Evolutionary conservation across 2,888 invertebrate species (phyloP).

Genomic region (Tinea pellionella): DNA sequence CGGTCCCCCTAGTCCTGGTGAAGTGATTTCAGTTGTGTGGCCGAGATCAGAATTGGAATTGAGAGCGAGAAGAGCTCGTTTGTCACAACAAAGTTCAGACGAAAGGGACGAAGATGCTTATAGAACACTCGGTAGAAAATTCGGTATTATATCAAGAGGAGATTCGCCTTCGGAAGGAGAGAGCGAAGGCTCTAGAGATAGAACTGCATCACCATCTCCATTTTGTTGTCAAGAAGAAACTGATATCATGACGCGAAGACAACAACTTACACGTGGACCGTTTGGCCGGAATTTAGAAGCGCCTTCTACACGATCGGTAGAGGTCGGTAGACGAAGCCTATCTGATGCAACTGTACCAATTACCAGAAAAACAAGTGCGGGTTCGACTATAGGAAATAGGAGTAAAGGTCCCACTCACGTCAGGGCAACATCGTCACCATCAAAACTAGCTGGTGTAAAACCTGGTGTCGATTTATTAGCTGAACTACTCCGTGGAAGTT

Average conservation of each 20-base stretch:
- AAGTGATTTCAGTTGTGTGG: slow-evolving; percentile 54
- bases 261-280: slow-evolving; percentile 74
- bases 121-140: slow-evolving; percentile 47
- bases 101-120: slow-evolving; percentile 74
- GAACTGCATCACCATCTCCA: slow-evolving; percentile 71
- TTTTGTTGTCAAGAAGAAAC: slow-evolving; percentile 73
- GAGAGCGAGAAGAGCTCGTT: slow-evolving; percentile 56
- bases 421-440: slow-evolving; percentile 83
- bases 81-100: slow-evolving; percentile 79
- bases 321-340: slow-evolving; percentile 61
- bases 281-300: slow-evolving; percentile 63
- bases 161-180: slow-evolving; percentile 82
- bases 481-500: slow-evolving; percentile 81
- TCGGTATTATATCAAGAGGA: slow-evolving; percentile 51
- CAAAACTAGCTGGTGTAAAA: slow-evolving; percentile 75
- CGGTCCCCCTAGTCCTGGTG: slow-evolving; percentile 58
- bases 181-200: slow-evolving; percentile 69
- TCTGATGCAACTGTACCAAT: slow-evolving; percentile 60
- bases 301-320: slow-evolving; percentile 61
- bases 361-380: slow-evolving; percentile 72
- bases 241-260: slow-evolving; percentile 56
- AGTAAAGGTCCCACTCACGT: slow-evolving; percentile 74
- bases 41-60: slow-evolving; percentile 48
- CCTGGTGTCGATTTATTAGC: slow-evolving; percentile 75
- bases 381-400: slow-evolving; percentile 47